Percentiles rank a stretch among this genome's conserved stretches.
phyloP scores from a whole-genome alignment of 2,113 vertebrate genomes.

The Vicugna pacos region DNA sequence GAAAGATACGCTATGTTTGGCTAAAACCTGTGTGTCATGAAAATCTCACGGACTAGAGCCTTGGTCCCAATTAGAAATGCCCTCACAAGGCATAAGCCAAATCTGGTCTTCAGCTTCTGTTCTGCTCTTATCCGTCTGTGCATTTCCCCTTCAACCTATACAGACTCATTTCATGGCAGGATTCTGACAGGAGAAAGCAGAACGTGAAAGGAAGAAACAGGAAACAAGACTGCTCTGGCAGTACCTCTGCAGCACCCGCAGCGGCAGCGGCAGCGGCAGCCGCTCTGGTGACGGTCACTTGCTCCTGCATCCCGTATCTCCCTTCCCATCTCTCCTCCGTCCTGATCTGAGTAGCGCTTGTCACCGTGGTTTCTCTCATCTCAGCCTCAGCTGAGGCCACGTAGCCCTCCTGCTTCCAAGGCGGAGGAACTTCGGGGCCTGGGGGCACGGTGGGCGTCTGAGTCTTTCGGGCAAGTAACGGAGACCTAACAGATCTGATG shows the following conservation, averaged over 20 bases:
- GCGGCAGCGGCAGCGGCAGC: conserved; percentile 43
- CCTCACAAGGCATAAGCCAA: neutral
- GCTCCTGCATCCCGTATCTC: conserved; percentile 86
- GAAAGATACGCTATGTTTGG: neutral
- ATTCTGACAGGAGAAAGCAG: neutral
- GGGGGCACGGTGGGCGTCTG: conserved; percentile 69
- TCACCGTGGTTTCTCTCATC: conserved; percentile 88
- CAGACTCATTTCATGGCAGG: neutral
- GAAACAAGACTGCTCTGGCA: too few relatives aligned
- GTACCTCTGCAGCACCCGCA: conserved; percentile 85
- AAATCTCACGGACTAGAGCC: neutral
- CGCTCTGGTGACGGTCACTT: conserved; percentile 78
- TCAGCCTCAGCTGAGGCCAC: conserved; percentile 86
- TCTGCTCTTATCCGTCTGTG: neutral
- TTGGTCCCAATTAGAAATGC: neutral
- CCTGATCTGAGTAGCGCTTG: conserved; percentile 88
- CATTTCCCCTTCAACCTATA: neutral
- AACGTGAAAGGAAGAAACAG: neutral
- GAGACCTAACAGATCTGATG: conserved; percentile 96
- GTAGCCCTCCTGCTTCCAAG: conserved; percentile 96
- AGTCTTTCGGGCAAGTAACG: conserved; percentile 90
- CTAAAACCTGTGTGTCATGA: neutral
- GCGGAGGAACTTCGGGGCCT: conserved; percentile 93
- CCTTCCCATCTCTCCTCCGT: conserved; percentile 93
- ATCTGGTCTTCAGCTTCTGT: neutral